Percentiles rank a stretch among this genome's conserved stretches.
phyloP scores from a whole-genome alignment of 2,113 vertebrate genomes.

The Ictalurus furcatus region DNA sequence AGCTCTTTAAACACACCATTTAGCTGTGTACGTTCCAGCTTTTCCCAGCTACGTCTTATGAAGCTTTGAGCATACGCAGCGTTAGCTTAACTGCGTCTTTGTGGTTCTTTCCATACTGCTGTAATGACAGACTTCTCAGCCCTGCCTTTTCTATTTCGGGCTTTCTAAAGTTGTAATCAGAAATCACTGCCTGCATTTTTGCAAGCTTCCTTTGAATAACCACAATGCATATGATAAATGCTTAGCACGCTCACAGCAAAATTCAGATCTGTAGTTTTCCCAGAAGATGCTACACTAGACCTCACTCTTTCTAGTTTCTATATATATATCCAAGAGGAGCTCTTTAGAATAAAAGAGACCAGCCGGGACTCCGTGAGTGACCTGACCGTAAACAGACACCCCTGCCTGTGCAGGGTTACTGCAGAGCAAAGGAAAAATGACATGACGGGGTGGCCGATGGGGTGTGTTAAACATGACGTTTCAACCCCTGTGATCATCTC shows the following conservation, averaged over 20 bases:
- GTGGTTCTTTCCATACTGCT: constrained; percentile 20
- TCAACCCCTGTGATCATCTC: constrained; percentile 62
- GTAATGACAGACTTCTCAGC: constrained; percentile 34
- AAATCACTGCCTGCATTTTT: constrained; percentile 24
- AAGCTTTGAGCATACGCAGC: too few species aligned
- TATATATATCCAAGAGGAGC: constrained; percentile 46
- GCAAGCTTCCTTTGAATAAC: constrained; percentile 9
- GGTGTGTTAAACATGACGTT: constrained; percentile 37
- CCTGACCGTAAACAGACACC: constrained; percentile 68
- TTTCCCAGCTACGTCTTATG: not conserved
- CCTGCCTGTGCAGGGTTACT: constrained; percentile 68
- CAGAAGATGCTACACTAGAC: not conserved
- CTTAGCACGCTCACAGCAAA: not conserved
- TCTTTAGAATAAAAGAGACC: constrained; percentile 66
- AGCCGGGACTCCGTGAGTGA: constrained; percentile 59
- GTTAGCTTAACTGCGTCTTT: not conserved
- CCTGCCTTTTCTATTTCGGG: constrained; percentile 26
- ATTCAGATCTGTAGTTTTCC: not conserved
- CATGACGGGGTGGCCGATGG: not conserved
- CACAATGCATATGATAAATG: not conserved
- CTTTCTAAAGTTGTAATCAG: constrained; percentile 8
- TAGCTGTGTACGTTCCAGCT: not conserved
- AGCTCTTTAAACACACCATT: too few species aligned
- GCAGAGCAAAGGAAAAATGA: constrained; percentile 49
- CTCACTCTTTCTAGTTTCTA: constrained; percentile 24